Conservation (phyloP, 2,888 invertebrate genomes). For the Plagiodera versicolora region DNA sequence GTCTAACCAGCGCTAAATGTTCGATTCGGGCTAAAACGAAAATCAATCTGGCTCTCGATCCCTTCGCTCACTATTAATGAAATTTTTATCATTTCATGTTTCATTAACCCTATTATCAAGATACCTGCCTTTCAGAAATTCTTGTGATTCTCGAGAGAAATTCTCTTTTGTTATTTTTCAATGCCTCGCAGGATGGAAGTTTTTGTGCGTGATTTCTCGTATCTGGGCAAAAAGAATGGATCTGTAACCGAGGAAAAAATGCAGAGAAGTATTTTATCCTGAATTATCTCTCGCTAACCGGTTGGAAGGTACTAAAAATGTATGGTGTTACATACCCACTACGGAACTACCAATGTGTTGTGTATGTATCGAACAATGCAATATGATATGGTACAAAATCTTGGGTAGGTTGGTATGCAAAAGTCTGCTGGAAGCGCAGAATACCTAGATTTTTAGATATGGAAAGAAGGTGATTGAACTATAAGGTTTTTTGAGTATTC, state of each 20-base stretch:
- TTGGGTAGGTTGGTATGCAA: constrained; percentile 24
- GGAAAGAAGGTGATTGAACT: too few relatives aligned
- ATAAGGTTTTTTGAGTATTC: too few relatives aligned
- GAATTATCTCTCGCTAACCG: constrained; percentile 32
- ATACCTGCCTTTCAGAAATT: constrained; percentile 26
- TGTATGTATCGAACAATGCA: constrained; percentile 24
- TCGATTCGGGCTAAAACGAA: constrained; percentile 8
- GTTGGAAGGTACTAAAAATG: constrained; percentile 26
- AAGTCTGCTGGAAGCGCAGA: constrained; percentile 22
- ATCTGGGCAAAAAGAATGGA: constrained; percentile 4
- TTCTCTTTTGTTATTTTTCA: constrained; percentile 22
- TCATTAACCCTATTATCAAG: constrained; percentile 33
- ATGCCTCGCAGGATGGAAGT: constrained; percentile 1
- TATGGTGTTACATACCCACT: constrained; percentile 22
- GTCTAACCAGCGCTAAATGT: constrained; percentile 3
- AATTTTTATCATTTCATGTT: constrained; percentile 37
- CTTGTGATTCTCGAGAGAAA: constrained; percentile 27
- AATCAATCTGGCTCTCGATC: constrained; percentile 33
- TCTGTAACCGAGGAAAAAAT: constrained; percentile 8
- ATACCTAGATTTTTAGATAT: constrained; percentile 28
- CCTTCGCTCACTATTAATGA: constrained; percentile 30
- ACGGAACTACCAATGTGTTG: constrained; percentile 21
- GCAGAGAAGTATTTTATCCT: constrained; percentile 26
- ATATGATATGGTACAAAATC: constrained; percentile 30
- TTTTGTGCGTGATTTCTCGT: constrained; percentile 12